Percentiles rank a stretch among this genome's conserved stretches.
Evolutionary conservation across 2,113 vertebrate genomes (phyloP).

Genomic region (Tragelaphus imberbis): DNA sequence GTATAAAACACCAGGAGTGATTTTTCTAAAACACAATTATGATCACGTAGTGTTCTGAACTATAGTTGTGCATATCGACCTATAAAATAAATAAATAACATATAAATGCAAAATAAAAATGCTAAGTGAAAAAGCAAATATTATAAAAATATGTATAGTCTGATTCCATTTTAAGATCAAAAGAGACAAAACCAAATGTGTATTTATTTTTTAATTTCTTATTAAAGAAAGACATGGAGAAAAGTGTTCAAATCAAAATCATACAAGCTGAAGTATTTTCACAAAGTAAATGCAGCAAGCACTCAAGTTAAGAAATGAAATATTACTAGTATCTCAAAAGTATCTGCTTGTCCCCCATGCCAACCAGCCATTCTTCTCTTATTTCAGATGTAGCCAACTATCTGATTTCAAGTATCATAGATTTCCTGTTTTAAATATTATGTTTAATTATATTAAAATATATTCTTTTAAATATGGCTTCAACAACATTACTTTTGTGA

Average conservation of each 20-base stretch:
- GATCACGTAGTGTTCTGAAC: background rate
- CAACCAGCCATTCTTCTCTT: background rate
- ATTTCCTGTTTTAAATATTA: background rate
- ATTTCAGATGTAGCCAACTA: background rate
- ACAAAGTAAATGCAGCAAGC: background rate
- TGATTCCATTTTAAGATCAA: background rate
- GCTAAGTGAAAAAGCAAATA: background rate
- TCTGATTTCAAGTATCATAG: background rate
- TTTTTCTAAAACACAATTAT: background rate
- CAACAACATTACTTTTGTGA: background rate
- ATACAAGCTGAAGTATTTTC: background rate
- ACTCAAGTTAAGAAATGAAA: background rate
- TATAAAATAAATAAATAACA: background rate
- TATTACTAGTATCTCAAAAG: background rate
- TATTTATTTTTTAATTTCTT: background rate
- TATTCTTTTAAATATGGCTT: background rate
- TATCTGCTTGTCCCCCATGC: background rate
- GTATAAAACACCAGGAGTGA: background rate
- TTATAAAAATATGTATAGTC: background rate
- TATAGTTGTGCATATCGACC: background rate
- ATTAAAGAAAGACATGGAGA: background rate
- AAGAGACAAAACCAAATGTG: background rate
- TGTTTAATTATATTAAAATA: too few species aligned
- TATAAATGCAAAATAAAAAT: background rate
- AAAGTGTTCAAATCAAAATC: background rate